Base-by-base conservation (phyloP, 1,140 invertebrate genomes). In the Drosophila yakuba region DNA sequence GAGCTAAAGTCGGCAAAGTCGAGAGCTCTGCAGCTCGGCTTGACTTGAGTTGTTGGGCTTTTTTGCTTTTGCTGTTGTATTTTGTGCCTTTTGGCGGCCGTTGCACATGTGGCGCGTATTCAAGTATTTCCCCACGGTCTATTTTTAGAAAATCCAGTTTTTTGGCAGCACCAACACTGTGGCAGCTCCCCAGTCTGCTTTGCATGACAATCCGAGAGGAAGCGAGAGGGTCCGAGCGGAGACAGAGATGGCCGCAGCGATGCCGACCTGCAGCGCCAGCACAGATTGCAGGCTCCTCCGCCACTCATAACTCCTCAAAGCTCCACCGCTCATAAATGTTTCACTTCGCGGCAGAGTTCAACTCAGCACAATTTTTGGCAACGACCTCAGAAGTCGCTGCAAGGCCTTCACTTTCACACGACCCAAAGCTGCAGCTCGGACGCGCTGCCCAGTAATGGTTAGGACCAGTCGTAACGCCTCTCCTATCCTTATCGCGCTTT, bases 111-210 rank as follows among this genome's bases (percentile, higher is more conserved):
- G 84, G 67, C 80, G 78, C 78, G 64, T 66, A 90, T 85, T 90
- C 89, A 89, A 82, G 89, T 91, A 89, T 91, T 91, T 85, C 78
- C 83, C 83, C 83, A 85, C 73, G 63, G 79, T 85, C 89, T 91
- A 91, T 91, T 91, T 91, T 89, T 91, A 91, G 89, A 91, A 91
- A 91, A 91, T 91, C 89, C 89, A 85, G 89, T 91, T 91, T 90
- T 91, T 86, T 59, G 84, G 84, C 79, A 78, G 64, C 75, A 56
- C 75, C 35, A 63, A 66, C 50, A 47, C 60, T 15, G 50, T 43
- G 47, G 44, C 47, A 50, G 39, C 51, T 45, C 12, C 57, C 52
- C 61, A 57, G 44, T 59, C 79, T 81, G 83, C 59, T 88, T 85
- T 85, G 82, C 83, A 88, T 85, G 74, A 57, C 60, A 68, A 44